A percentile compares a stretch with the other conserved stretches of the same genome.
phyloP scores from a whole-genome alignment of 2,113 vertebrate genomes.

The Stigmatopora nigra region DNA sequence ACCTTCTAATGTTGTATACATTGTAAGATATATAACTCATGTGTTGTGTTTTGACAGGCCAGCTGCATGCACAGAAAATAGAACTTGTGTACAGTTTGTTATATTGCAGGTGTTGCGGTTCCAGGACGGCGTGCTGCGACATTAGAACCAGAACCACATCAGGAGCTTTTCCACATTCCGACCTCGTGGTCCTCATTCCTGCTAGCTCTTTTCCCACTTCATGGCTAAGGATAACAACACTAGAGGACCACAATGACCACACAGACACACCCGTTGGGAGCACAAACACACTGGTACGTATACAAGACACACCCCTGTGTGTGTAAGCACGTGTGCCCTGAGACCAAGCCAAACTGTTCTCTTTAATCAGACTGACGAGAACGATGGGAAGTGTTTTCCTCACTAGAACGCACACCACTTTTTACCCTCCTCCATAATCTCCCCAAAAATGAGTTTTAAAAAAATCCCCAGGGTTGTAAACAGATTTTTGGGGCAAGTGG shows the following conservation, averaged over 20 bases:
- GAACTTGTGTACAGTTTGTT: constrained; percentile 6
- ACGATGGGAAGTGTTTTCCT: background rate
- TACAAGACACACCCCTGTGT: constrained; percentile 26
- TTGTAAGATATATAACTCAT: background rate
- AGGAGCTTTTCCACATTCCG: constrained; percentile 17
- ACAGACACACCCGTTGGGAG: constrained; percentile 34
- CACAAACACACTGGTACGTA: constrained; percentile 25
- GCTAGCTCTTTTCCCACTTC: background rate
- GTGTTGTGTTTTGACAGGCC: background rate
- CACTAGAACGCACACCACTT: background rate
- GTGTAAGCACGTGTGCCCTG: background rate
- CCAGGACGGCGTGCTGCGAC: constrained; percentile 25
- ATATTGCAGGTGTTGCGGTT: constrained; percentile 43
- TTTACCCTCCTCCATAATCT: background rate
- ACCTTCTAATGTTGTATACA: background rate
- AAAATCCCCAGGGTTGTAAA: background rate
- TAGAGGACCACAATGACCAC: constrained; percentile 37
- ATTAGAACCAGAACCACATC: constrained; percentile 26
- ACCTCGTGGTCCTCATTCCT: constrained; percentile 19
- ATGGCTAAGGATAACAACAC: constrained; percentile 9
- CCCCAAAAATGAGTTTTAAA: background rate
- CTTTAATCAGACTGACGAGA: constrained; percentile 4
- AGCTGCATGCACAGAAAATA: constrained; percentile 9
- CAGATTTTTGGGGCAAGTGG: background rate
- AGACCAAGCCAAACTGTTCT: background rate